phyloP scores from a whole-genome alignment of 2,888 invertebrate species.

The Drosophila percnosoma region DNA sequence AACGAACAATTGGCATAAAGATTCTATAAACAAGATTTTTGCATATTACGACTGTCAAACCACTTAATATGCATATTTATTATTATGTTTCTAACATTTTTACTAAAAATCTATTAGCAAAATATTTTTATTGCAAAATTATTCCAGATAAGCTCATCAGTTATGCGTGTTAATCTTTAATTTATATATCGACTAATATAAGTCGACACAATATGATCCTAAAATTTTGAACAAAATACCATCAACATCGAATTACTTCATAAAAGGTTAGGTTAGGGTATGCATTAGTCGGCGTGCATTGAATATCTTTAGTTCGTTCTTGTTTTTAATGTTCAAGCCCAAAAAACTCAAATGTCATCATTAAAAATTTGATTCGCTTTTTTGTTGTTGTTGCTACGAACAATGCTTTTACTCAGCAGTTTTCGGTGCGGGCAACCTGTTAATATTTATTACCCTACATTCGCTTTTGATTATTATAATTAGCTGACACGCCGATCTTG shows the following conservation, averaged over 20 bases:
- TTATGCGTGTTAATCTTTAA: background rate
- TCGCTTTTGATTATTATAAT: conserved; percentile 48
- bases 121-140: background rate
- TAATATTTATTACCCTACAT: conserved; percentile 30
- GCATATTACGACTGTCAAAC: background rate
- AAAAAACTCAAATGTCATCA: conserved; percentile 63
- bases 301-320: background rate
- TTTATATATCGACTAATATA: background rate
- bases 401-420: conserved; percentile 20
- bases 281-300: background rate
- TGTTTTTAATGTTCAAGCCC: background rate
- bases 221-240: background rate
- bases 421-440: conserved; percentile 38
- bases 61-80: background rate
- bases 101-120: background rate
- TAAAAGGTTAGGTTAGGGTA: background rate
- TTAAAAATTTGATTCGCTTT: conserved; percentile 30
- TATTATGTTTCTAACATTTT: background rate
- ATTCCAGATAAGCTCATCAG: background rate
- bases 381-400: background rate
- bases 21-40: background rate
- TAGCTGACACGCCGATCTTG: conserved; percentile 51
- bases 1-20: background rate
- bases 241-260: background rate
- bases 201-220: background rate